These are phyloP conservation scores for Ceratosolen fusciceps DNA, from an alignment of 1,140 invertebrate species.

Conservation along the genomic window DNA sequence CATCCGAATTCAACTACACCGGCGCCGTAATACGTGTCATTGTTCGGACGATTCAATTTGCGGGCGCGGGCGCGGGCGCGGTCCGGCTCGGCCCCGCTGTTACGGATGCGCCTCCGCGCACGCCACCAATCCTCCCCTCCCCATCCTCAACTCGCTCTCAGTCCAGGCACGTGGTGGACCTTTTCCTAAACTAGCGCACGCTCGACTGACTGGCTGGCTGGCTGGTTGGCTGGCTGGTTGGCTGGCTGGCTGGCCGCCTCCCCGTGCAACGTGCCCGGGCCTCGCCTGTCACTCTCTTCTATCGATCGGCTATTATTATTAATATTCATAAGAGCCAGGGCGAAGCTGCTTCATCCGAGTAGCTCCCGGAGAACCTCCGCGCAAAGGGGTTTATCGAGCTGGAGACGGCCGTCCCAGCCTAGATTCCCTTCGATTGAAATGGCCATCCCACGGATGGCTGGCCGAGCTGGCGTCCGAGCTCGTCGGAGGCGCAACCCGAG, in stretches of 20 bases:
- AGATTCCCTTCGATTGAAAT: conserved; percentile 37
- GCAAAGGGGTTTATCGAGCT: not conserved
- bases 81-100: not conserved
- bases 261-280: too few species aligned
- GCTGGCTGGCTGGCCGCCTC: too few species aligned
- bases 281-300: not conserved
- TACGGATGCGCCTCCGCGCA: not conserved
- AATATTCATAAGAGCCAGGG: not conserved
- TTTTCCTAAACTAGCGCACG: too few species aligned
- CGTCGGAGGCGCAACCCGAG: not conserved
- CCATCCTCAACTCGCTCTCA: too few species aligned
- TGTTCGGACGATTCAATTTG: conserved; percentile 36
- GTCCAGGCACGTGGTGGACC: too few species aligned
- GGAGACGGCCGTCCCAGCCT: conserved; percentile 11
- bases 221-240: too few species aligned
- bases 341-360: not conserved
- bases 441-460: too few species aligned
- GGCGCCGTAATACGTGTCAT: conserved; percentile 22
- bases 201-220: too few species aligned
- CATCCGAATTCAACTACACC: not conserved
- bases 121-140: not conserved
- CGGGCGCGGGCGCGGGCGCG: not conserved
- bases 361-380: not conserved
- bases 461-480: not conserved
- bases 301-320: not conserved